A percentile compares a stretch with the other conserved stretches of the same genome.
Evolutionary conservation across 2,797 vertebrate species (phyloP).

Genomic region (Delichon dasypus): DNA sequence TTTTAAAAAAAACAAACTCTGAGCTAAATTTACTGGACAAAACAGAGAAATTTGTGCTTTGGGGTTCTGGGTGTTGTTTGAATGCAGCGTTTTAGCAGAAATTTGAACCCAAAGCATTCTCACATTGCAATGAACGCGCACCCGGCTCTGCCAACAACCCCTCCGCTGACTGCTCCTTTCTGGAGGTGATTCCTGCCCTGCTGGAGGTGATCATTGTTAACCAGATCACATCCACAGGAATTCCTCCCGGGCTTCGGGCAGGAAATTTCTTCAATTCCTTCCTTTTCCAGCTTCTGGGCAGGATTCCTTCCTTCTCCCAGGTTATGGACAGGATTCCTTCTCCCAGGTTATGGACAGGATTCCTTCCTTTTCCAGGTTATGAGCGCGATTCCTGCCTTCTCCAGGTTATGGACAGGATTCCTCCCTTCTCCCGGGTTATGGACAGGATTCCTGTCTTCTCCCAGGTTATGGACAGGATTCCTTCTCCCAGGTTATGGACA

Average conservation of each 20-base stretch:
- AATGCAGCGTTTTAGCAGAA: neutral
- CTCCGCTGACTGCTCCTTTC: neutral
- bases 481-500: neutral
- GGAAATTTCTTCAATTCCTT: neutral
- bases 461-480: neutral
- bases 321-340: no score
- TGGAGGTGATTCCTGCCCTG: neutral
- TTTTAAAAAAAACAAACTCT: neutral
- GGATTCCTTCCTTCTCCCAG: neutral
- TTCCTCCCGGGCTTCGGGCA: neutral
- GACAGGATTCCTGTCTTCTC: neutral
- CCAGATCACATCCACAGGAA: neutral
- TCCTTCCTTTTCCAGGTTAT: no score
- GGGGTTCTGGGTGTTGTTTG: neutral
- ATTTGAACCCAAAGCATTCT: accelerated
- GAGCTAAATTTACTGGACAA: neutral
- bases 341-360: no score
- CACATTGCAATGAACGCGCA: accelerated
- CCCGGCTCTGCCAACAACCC: neutral
- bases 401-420: no score
- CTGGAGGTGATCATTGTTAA: neutral
- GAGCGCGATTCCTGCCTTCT: no score
- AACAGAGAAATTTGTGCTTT: neutral
- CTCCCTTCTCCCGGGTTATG: neutral
- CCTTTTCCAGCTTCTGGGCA: neutral